Percentiles rank a stretch among this genome's conserved stretches.
Evolutionary conservation across 2,113 vertebrate species (phyloP).

Genomic region (Tachycineta bicolor): DNA sequence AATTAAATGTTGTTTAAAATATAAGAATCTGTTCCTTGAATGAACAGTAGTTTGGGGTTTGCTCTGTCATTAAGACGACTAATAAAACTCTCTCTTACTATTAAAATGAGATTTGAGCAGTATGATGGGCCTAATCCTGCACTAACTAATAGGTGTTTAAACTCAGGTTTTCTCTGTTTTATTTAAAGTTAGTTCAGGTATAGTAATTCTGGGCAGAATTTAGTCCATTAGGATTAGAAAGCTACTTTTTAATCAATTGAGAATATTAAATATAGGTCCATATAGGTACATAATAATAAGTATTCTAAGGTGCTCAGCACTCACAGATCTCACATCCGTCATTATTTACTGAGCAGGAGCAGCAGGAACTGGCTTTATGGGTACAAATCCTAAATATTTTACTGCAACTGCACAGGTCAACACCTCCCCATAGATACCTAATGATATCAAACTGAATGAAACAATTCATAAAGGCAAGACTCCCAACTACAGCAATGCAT

Average conservation of each 20-base stretch:
- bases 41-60: slow-evolving; percentile 13
- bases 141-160: background rate
- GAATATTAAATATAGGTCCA: background rate
- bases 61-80: slow-evolving; percentile 1
- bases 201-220: background rate
- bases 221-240: background rate
- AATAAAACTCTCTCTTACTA: background rate
- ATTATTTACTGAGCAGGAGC: background rate
- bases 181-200: background rate
- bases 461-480: background rate
- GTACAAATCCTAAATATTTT: background rate
- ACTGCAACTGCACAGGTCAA: slow-evolving; percentile 6
- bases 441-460: slow-evolving; percentile 18
- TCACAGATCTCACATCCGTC: background rate
- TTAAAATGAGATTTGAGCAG: slow-evolving; percentile 6
- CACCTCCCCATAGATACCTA: background rate
- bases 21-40: slow-evolving; percentile 33
- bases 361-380: background rate
- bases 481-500: background rate
- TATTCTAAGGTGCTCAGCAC: background rate
- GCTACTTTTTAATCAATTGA: background rate
- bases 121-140: background rate
- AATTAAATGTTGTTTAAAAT: slow-evolving; percentile 61
- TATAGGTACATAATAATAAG: background rate
- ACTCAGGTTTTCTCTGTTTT: background rate